A percentile compares a stretch with the other conserved stretches of the same genome.
These are phyloP conservation scores for Pomatorhinus ruficollis DNA, from an alignment of 2,113 vertebrate species.

Conservation along the genomic window DNA sequence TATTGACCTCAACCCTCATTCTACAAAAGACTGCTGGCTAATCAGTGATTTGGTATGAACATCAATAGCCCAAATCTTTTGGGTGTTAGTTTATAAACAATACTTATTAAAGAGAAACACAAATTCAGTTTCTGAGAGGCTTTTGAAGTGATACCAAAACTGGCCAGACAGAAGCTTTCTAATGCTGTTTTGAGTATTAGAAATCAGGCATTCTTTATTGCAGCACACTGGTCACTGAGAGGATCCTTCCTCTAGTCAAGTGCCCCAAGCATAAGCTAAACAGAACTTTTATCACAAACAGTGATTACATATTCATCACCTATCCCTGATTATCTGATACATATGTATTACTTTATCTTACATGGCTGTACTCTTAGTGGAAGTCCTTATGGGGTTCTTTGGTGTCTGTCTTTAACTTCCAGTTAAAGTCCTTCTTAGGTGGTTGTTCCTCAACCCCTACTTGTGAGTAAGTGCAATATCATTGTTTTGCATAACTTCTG, in stretches of 20 bases:
- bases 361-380: background rate
- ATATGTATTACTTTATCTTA: background rate
- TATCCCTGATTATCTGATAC: background rate
- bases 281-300: background rate
- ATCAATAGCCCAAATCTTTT: background rate
- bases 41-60: background rate
- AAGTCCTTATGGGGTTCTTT: background rate
- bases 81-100: background rate
- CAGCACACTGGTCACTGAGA: background rate
- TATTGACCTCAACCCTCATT: background rate
- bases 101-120: background rate
- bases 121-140: background rate
- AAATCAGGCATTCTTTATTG: background rate
- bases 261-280: background rate
- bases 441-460: background rate
- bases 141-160: background rate
- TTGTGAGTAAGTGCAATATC: background rate
- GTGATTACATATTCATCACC: background rate
- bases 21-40: background rate
- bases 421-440: background rate
- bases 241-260: background rate
- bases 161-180: background rate
- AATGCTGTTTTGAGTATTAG: background rate
- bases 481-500: background rate
- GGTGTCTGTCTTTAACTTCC: rapidly evolving